Evolutionary conservation across 1,140 invertebrate species (phyloP), one percentile per base, ranked within the genome.

Genomic region (Mesaphorura yosii): DNA sequence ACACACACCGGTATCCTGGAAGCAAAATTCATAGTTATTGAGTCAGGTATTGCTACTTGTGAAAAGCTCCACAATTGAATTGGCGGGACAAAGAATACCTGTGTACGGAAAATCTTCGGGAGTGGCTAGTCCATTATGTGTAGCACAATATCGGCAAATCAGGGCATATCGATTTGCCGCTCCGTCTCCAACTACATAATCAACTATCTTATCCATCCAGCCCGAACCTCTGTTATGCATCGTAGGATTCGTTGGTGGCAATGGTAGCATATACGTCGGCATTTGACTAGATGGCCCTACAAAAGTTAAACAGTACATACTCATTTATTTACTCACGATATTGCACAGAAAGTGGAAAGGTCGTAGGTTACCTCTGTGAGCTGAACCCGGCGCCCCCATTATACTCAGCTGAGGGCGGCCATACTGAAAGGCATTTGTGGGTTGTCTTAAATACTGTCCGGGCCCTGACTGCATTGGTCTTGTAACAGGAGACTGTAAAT

Each of bases 81-180:
- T n/a, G 17, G 34, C 34, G 17, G 34, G 34, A 34, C 46, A 26
- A 45, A 26, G 44, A 7, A 75, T 71, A 83, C 83, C 78, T 28
- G 91, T 75, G 72, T 85, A 96, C 67, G 94, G 90, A 73, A 93
- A 98, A 66, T 98, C 95, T 70, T 98, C 93, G 66, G 83, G 80
- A 5, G 95, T 75, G 17, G 92, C 88, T 91, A 98, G 96, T 59
- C 95, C 94, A 73, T 98, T 98, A 68, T 98, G 94, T 12, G 82
- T 82, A 53, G 77, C 77, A 69, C 95, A 98, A 54, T 85, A 75
- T 27, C 76, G 76, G 72, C 95, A 98, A 66, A 98, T 93, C 45
- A 98, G 76, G 31, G 92, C 94, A 71, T 85, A 60, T 26, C 58
- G 78, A 74, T 94, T 89, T 53, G 81, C 80, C 44, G 93, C 91